Evolutionary conservation across 2,113 vertebrate genomes (phyloP).

Genomic region (Lagopus muta): DNA sequence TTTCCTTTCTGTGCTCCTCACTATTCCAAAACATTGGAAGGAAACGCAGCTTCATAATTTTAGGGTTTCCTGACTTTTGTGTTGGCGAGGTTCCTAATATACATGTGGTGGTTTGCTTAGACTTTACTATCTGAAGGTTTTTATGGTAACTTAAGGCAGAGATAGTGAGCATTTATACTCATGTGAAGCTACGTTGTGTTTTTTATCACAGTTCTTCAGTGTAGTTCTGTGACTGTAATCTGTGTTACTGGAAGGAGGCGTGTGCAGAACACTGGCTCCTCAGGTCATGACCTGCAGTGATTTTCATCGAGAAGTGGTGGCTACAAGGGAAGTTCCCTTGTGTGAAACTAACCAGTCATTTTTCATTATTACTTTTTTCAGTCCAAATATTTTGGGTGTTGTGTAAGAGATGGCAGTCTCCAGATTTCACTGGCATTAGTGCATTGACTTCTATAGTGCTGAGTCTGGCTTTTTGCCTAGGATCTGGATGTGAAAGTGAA

Average conservation of each 20-base stretch:
- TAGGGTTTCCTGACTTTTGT: not conserved
- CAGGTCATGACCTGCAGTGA: not conserved
- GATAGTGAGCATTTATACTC: not conserved
- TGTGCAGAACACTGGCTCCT: not conserved
- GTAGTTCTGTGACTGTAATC: not conserved
- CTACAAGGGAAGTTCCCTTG: not conserved
- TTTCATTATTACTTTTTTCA: not conserved
- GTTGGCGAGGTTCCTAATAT: not conserved
- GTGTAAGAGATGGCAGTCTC: accelerated
- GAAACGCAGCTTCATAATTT: not conserved
- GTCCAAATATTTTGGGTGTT: not conserved
- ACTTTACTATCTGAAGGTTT: not conserved
- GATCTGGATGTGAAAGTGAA: not conserved
- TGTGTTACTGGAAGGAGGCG: conserved; percentile 1
- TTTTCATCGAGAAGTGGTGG: conserved; percentile 8
- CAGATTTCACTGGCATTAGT: not conserved
- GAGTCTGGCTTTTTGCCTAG: not conserved
- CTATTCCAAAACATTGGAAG: not conserved
- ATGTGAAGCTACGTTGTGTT: not conserved
- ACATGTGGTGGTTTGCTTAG: not conserved
- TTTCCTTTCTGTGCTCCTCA: not conserved
- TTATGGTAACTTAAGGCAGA: not conserved
- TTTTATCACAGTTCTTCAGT: not conserved
- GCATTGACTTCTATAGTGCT: not conserved
- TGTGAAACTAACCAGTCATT: not conserved